Conservation (phyloP, 1,140 invertebrate genomes). For the Propsilocerus akamusi region DNA sequence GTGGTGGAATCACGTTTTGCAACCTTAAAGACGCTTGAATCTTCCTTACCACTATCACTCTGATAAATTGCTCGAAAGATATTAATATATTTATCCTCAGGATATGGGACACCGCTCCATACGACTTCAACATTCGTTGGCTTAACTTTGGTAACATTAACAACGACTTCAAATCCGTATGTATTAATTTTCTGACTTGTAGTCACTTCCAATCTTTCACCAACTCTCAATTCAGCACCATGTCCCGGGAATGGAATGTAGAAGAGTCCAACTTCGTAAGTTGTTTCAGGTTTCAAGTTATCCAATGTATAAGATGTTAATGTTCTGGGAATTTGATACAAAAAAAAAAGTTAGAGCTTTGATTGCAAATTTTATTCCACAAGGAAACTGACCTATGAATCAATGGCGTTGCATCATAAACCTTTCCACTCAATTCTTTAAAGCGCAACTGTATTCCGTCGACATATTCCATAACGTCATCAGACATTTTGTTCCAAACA, state of each 20-base stretch:
- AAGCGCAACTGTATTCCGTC: slow-evolving; percentile 42
- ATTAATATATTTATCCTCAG: slow-evolving; percentile 78
- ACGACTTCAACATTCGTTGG: slow-evolving; percentile 53
- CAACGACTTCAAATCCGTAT: slow-evolving; percentile 59
- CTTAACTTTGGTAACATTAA: slow-evolving; percentile 55
- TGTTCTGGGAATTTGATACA: slow-evolving; percentile 6
- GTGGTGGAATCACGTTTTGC: slow-evolving; percentile 59
- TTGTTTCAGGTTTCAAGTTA: slow-evolving; percentile 46
- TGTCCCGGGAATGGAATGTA: slow-evolving; percentile 59
- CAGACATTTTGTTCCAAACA: slow-evolving; percentile 61
- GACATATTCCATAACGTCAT: slow-evolving; percentile 50
- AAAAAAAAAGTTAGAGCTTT: no score
- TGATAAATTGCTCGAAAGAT: slow-evolving; percentile 75
- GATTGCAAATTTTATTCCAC: no score
- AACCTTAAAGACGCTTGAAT: slow-evolving; percentile 65
- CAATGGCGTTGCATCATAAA: slow-evolving; percentile 52
- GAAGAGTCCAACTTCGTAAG: slow-evolving; percentile 56
- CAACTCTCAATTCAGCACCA: slow-evolving; percentile 47
- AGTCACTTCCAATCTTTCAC: slow-evolving; percentile 41
- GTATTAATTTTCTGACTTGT: slow-evolving; percentile 42
- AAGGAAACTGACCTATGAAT: slow-evolving; percentile 45
- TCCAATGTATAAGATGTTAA: slow-evolving; percentile 49
- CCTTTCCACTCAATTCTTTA: slow-evolving; percentile 46
- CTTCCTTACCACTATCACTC: slow-evolving; percentile 49
- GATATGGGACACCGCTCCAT: slow-evolving; percentile 68